Evolutionary conservation across 2,113 vertebrate species (phyloP).

Genomic region (Halcyon senegalensis): DNA sequence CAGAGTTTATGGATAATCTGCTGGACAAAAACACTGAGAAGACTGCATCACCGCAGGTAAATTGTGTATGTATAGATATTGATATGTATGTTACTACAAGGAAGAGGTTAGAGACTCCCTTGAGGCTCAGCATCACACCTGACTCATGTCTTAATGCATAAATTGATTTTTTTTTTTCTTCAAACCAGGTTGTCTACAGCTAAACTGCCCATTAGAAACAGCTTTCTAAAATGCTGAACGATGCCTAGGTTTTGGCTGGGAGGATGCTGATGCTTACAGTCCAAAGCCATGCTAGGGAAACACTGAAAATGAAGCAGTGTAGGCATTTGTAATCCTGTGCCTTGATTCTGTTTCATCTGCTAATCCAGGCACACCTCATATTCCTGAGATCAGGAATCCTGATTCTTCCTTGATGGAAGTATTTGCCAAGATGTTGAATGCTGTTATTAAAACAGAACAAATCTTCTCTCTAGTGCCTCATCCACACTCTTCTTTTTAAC

Average conservation of each 20-base stretch:
- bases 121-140: neutral
- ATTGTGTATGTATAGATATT: accelerated
- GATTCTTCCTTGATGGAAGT: neutral
- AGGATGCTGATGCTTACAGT: neutral
- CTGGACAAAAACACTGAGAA: neutral
- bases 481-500: neutral
- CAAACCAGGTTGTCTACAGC: neutral
- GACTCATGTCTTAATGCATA: neutral
- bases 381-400: neutral
- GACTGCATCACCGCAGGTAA: neutral
- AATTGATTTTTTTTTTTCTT: neutral
- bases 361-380: neutral
- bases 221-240: neutral
- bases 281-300: neutral
- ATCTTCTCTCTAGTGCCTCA: neutral
- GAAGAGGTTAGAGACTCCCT: neutral
- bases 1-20: neutral
- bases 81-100: neutral
- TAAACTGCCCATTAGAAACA: neutral
- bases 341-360: neutral
- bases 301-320: neutral
- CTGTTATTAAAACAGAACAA: neutral
- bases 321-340: neutral
- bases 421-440: neutral
- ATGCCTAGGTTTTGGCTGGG: neutral